These are phyloP conservation scores for Tanypteryx hageni DNA, from an alignment of 2,888 invertebrate genomes.

Conservation along the genomic window DNA sequence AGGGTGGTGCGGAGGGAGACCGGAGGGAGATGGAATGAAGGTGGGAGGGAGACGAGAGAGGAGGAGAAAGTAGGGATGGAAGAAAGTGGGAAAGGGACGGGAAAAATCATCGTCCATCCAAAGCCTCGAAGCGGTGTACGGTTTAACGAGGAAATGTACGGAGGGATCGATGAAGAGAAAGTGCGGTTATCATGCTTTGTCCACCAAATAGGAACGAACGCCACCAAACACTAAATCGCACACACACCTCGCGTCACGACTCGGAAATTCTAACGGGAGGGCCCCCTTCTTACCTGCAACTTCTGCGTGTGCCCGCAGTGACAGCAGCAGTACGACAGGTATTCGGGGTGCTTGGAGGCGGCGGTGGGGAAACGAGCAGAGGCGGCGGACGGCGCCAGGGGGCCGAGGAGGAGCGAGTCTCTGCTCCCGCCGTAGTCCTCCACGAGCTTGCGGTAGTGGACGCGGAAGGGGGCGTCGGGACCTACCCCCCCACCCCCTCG, in stretches of 20 bases:
- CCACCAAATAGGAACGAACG: not conserved
- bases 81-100: not conserved
- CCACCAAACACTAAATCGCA: not conserved
- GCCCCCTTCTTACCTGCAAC: slow-evolving; percentile 76
- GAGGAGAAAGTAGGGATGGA: not conserved
- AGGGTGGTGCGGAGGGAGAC: too few relatives aligned
- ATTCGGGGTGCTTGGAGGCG: slow-evolving; percentile 75
- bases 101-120: not conserved
- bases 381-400: slow-evolving; percentile 56
- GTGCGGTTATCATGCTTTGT: not conserved
- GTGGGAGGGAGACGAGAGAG: not conserved
- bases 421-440: slow-evolving; percentile 75
- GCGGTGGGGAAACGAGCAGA: not conserved
- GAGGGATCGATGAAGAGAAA: not conserved
- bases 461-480: slow-evolving; percentile 76
- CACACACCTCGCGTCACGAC: not conserved
- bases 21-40: too few relatives aligned
- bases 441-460: slow-evolving; percentile 79
- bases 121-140: not conserved
- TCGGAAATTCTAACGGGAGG: not conserved
- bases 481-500: slow-evolving; percentile 72
- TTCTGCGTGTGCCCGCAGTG: slow-evolving; percentile 80
- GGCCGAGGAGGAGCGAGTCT: slow-evolving; percentile 42
- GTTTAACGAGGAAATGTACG: not conserved
- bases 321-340: slow-evolving; percentile 80